Conservation (phyloP, 2,888 invertebrate genomes). For the Lacanobia wlatinum region DNA sequence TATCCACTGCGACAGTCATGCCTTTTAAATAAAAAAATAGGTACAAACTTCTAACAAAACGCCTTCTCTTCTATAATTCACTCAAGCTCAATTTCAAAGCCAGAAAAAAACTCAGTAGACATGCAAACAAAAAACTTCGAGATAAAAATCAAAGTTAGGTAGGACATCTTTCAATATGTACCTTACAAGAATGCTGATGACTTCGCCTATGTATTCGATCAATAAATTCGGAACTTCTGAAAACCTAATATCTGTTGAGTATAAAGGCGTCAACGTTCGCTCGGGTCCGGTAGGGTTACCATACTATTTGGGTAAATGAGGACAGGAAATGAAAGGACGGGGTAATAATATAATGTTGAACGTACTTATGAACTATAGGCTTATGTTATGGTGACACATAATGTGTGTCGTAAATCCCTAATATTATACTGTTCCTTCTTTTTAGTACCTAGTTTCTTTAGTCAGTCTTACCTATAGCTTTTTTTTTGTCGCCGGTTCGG, state of each 20-base stretch:
- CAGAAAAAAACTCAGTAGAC: neutral
- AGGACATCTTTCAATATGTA: constrained; percentile 47
- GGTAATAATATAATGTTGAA: constrained; percentile 23
- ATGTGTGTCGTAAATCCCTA: neutral
- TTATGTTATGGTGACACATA: neutral
- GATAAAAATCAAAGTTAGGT: constrained; percentile 50
- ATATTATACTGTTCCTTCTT: neutral
- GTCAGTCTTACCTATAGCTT: rapidly evolving
- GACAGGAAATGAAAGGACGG: constrained; percentile 57
- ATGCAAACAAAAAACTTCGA: constrained; percentile 41
- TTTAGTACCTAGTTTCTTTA: neutral
- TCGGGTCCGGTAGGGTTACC: constrained; percentile 49
- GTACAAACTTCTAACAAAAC: neutral
- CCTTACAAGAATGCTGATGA: constrained; percentile 59
- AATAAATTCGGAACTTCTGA: constrained; percentile 67
- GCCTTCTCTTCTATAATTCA: neutral
- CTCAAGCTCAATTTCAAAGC: constrained; percentile 22
- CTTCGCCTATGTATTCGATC: constrained; percentile 56
- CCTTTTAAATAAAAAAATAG: neutral
- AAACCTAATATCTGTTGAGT: constrained; percentile 63
- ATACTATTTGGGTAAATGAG: constrained; percentile 24
- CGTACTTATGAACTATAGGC: neutral
- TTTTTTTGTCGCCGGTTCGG: neutral
- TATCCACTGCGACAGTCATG: neutral
- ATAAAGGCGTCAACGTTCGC: constrained; percentile 60